Base-by-base conservation (phyloP, 2,888 invertebrate species). In the Latrodectus hesperus region DNA sequence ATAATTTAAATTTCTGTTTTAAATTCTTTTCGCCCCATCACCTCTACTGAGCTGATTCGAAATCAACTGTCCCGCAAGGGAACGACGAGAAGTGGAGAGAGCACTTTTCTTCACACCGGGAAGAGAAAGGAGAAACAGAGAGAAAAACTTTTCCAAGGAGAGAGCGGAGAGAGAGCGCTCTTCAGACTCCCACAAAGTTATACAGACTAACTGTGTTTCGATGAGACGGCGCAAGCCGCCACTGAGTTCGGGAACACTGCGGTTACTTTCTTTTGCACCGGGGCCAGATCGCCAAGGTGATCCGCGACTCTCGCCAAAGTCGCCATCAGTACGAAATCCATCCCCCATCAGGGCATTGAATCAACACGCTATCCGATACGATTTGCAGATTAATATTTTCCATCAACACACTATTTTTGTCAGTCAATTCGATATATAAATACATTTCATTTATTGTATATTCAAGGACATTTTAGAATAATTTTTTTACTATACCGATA, bases 301-400 rank as follows among this genome's bases (percentile, higher is more conserved):
- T 22, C 73, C 73, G 53, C 22, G 81, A 73, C 72, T 81, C 60
- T 81, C 85, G 85, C 84, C 84, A 84, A 85, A 52, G 38, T 51
- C 71, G 81, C 64, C 77, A 17, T 26, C 26, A 55, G 64, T 75
- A 64, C 60, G 51, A 71, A 38, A 22, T 38, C 71, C 60, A 22
- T 22, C 22, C 22, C 22, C 22, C 22, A 14, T 55, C 16, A 55
- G 55, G 55, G 5, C 16, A 55, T 55, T 55, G 55, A 55, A 55
- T 55, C 55, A 55, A 55, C 55, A 11, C 12, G 22, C 16, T 5
- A 55, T 55, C 8, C 0, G 16, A 55, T 16, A 2, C 11, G 55
- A 55, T 55, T 55, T 55, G 11, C 6, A 55, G 8, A 16, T 55
- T 55, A 3, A 14, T 55, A 55, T 55, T 11, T 3, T 55, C 16